phyloP scores from a whole-genome alignment of 1,140 invertebrate species.

The Leptinotarsa undecemlineata region DNA sequence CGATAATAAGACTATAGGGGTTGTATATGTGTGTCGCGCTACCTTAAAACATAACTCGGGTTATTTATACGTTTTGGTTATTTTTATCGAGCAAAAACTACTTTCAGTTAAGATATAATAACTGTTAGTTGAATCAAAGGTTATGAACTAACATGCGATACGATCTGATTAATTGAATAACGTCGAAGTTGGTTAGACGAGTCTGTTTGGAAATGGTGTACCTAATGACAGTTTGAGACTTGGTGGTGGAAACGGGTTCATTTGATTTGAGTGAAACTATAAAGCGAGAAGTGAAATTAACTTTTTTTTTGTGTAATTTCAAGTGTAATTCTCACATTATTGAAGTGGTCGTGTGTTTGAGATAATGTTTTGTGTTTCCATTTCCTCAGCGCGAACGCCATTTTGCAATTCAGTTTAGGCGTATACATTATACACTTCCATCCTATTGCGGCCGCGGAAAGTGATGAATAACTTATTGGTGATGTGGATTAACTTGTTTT shows the following conservation, averaged over 20 bases:
- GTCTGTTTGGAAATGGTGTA: neutral
- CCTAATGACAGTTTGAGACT: conserved; percentile 1
- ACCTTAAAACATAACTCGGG: conserved; percentile 33
- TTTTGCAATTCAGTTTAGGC: conserved; percentile 41
- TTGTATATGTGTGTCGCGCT: conserved; percentile 39
- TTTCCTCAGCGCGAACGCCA: conserved; percentile 33
- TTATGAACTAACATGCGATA: neutral
- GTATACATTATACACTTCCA: conserved; percentile 34
- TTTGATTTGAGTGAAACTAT: neutral
- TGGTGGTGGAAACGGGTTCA: neutral
- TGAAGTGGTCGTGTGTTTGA: neutral
- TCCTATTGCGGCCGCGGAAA: neutral
- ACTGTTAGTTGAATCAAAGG: neutral
- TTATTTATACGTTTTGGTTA: conserved; percentile 37
- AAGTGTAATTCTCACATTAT: neutral
- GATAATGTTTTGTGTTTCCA: conserved; percentile 22
- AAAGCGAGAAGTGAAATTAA: neutral
- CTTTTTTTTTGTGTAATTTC: neutral
- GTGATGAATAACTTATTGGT: conserved; percentile 7
- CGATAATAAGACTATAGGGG: conserved; percentile 37
- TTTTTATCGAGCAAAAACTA: conserved; percentile 19
- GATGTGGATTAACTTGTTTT: conserved; percentile 12
- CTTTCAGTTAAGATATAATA: conserved; percentile 1
- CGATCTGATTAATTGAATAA: neutral
- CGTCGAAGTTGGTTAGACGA: neutral